Evolutionary conservation across 2,113 vertebrate species (phyloP).

Genomic region (Brienomyrus brachyistius): DNA sequence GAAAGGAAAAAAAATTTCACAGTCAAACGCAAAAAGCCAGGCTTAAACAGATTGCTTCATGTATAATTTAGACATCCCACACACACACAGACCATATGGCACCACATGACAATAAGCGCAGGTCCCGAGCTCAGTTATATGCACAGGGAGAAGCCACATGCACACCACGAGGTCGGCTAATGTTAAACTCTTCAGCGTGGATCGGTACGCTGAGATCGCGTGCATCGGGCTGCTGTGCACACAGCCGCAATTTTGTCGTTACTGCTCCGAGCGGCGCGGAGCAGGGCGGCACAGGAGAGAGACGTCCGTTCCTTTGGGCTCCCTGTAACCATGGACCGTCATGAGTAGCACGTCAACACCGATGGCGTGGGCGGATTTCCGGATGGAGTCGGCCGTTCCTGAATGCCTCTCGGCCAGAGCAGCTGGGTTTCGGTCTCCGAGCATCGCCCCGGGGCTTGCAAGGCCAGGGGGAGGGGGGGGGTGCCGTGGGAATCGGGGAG

Average conservation of each 20-base stretch:
- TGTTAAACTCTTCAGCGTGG: neutral
- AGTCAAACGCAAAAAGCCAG: constrained; percentile 11
- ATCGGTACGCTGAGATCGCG: neutral
- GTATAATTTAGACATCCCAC: constrained; percentile 16
- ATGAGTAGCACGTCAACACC: neutral
- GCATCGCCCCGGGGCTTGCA: neutral
- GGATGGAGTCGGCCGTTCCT: neutral
- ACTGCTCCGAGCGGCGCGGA: no score
- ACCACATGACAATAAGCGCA: neutral
- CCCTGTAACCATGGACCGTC: neutral
- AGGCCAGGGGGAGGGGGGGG: neutral
- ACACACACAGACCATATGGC: neutral
- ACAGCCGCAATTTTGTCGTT: no score
- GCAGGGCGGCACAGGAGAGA: neutral
- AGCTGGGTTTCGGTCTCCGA: neutral
- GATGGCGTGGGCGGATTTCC: neutral
- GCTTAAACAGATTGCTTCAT: constrained; percentile 14
- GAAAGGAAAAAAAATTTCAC: neutral
- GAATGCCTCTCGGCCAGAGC: neutral
- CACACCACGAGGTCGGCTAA: neutral
- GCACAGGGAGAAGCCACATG: neutral
- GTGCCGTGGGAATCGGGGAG: neutral
- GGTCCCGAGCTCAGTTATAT: neutral
- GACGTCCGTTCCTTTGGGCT: neutral
- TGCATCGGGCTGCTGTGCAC: neutral